Conservation (phyloP, 2,888 invertebrate genomes). For the Troides helena region DNA sequence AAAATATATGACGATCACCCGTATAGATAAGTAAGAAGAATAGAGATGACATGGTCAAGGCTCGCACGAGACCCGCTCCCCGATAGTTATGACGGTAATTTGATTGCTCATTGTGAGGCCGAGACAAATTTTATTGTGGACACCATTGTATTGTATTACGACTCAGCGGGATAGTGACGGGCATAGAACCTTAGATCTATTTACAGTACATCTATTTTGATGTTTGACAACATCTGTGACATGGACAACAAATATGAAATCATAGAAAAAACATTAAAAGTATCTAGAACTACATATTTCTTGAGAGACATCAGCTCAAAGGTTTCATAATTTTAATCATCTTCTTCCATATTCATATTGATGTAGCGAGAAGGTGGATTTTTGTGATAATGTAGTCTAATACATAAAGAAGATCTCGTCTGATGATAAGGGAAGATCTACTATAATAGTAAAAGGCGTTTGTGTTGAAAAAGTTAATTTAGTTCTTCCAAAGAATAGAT, state of each 20-base stretch:
- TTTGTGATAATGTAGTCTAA: too few relatives aligned
- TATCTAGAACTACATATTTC: not conserved
- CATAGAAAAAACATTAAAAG: too few relatives aligned
- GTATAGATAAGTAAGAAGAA: slow-evolving; percentile 20
- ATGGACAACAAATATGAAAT: too few relatives aligned
- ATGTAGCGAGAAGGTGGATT: too few relatives aligned
- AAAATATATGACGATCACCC: slow-evolving; percentile 12
- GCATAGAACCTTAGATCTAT: not conserved
- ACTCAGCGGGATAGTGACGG: slow-evolving; percentile 49
- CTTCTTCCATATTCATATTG: too few relatives aligned
- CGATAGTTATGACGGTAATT: slow-evolving; percentile 63
- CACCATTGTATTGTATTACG: slow-evolving; percentile 54
- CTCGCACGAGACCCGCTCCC: slow-evolving; percentile 36
- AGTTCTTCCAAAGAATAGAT: too few relatives aligned
- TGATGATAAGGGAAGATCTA: too few relatives aligned
- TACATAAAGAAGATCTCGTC: too few relatives aligned
- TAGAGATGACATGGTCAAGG: slow-evolving; percentile 38
- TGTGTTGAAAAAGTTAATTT: too few relatives aligned
- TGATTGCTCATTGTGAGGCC: slow-evolving; percentile 75
- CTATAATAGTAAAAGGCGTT: too few relatives aligned
- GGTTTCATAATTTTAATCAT: not conserved
- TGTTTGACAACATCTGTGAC: not conserved
- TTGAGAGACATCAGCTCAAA: too few relatives aligned
- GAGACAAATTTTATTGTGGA: slow-evolving; percentile 67
- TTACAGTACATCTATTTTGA: not conserved